Evolutionary conservation across 2,888 invertebrate genomes (phyloP), one percentile per base, ranked within the genome.

Genomic region (Malthinus flaveolus): DNA sequence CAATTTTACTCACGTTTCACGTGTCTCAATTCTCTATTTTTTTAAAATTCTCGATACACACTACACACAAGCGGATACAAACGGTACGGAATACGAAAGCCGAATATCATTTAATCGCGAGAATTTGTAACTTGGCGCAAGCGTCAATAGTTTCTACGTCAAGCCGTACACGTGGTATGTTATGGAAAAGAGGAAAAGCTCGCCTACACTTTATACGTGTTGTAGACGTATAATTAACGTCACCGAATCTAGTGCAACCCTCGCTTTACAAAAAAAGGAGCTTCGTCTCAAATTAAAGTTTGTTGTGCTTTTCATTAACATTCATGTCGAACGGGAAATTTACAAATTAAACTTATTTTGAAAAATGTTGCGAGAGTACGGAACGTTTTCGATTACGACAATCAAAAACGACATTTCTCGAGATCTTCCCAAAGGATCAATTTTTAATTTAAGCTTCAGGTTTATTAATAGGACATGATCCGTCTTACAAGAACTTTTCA

Each of bases 171-270:
- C 59, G 56, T 59, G 62, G 60, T 63, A 49, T 44, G 53, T 57
- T 23, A 56, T 55, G 56, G 15, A 42, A 64, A 62, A 62, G 62
- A 51, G 56, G 15, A 42, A 64, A 62, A 62, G 62, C 62, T 64
- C 64, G 59, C 59, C 61, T 45, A 61, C 58, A 48, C 53, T 37
- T 11, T 45, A 15, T 48, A 49, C 51, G 46, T 46, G 53, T 45
- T 53, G 45, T 45, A 51, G 59, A 51, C 59, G 59, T 33, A 44
- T 34, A 12, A 34, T 37, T 31, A 55, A 42, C 56, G 56, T 49
- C 49, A 46, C 45, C 31, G 31, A 39, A 42, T 35, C 32, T 23
- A 8, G 11, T 37, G 39, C 39, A 42, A n/a, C 36, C 35, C 4
- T 42, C 15, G 32, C 49, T 2, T 44, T 36, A 31, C 37, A 36